These are phyloP conservation scores for Tenthredo distinguenda DNA, from an alignment of 2,888 invertebrate species.

Conservation along the genomic window DNA sequence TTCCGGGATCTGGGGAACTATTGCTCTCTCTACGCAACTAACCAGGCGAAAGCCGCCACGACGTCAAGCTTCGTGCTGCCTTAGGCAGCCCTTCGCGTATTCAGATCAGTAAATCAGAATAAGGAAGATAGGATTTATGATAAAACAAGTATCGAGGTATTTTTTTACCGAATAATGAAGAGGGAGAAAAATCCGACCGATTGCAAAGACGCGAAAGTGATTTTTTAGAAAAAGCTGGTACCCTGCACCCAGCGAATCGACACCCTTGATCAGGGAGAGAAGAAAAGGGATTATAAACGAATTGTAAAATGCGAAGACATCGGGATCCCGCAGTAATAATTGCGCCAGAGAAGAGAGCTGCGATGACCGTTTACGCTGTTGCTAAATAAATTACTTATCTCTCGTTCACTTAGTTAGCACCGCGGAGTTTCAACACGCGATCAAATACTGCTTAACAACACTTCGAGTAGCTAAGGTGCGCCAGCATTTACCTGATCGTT, in stretches of 20 bases:
- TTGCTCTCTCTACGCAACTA: background rate
- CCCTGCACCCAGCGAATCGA: background rate
- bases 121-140: background rate
- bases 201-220: background rate
- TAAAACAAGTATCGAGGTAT: background rate
- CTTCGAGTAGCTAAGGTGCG: constrained; percentile 3
- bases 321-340: background rate
- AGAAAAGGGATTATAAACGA: constrained; percentile 55
- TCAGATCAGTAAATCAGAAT: background rate
- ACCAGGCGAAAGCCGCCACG: background rate
- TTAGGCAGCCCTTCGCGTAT: background rate
- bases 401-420: constrained; percentile 27
- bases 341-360: constrained; percentile 35
- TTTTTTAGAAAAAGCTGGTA: background rate
- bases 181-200: background rate
- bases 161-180: background rate
- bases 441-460: constrained; percentile 13
- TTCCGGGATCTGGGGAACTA: constrained; percentile 7
- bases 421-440: background rate
- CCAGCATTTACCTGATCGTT: background rate
- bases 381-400: constrained; percentile 31
- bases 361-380: constrained; percentile 19
- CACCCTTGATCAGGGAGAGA: constrained; percentile 40
- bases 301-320: constrained; percentile 21
- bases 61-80: background rate